Base-by-base conservation (phyloP, 2,113 vertebrate genomes). In the Narcine bancroftii region DNA sequence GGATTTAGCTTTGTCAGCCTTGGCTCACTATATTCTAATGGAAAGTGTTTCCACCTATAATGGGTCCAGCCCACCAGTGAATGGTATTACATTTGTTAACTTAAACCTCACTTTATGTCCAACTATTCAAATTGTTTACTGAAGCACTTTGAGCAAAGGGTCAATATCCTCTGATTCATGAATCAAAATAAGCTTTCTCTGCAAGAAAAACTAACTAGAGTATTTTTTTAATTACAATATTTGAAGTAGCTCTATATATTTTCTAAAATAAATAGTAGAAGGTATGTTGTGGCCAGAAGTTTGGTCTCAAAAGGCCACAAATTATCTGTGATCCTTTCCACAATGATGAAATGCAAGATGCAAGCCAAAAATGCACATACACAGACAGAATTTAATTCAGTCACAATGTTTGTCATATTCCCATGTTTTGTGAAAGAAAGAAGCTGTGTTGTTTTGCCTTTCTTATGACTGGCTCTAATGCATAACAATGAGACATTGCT, bases 121-220 rank as follows among this genome's bases (percentile, higher is more conserved):
- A 87, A n/a, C 26, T 36, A 87, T 36, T 60, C 53, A 87, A 83
- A 87, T 87, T 50, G n/a, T 87, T 87, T 87, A 87, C 53, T n/a
- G n/a, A 87, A 1, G 29, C 56, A 60, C 53, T 87, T 87, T 15
- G 60, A 60, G 53, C 53, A 60, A 9, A 33, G 79, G 4, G 11
- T n/a, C 24, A 29, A 81, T 45, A 47, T 85, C 50, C 81, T 36
- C 53, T 60, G 81, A 42, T 60, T 87, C 36, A 17, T 60, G 50
- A 87, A 60, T 63, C 56, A 60, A 87, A 87, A 60, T 87, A 60
- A 87, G 53, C 81, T 87, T 60, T 21, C 1, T 53, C 53, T 60
- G 21, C n/a, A 63, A 87, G 53, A 85, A 63, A 85, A 87, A 39
- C 17, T 15, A 33, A 60, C 50, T 36, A 21, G 50, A 60, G 81